Conservation (phyloP, 2,113 vertebrate species). For the Numenius arquata region DNA sequence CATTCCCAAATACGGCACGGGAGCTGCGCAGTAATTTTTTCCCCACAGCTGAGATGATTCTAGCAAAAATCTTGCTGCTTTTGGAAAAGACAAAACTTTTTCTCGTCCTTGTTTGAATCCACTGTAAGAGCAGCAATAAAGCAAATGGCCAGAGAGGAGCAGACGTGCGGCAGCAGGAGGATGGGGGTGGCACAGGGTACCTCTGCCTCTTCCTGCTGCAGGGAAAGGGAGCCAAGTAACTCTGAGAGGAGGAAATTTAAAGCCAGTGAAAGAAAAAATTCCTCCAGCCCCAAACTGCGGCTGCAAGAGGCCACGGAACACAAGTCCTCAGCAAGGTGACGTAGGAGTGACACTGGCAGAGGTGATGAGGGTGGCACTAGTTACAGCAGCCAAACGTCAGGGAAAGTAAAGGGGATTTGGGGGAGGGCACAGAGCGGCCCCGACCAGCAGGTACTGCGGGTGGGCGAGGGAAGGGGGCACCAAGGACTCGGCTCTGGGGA, state of each 20-base stretch:
- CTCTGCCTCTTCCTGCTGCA: not conserved
- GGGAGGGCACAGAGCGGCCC: not conserved
- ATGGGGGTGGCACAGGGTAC: not conserved
- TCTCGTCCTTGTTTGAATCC: not conserved
- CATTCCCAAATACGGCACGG: fast-evolving
- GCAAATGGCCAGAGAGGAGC: not conserved
- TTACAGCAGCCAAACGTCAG: not conserved
- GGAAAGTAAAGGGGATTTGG: not conserved
- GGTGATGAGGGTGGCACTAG: not conserved
- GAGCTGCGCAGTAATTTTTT: not conserved
- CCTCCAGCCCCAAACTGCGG: not conserved
- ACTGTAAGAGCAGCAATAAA: not conserved
- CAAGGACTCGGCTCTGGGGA: not conserved
- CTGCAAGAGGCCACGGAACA: not conserved
- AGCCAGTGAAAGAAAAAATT: not conserved
- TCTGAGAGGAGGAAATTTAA: not conserved
- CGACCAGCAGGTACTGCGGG: fast-evolving
- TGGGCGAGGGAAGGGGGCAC: not conserved
- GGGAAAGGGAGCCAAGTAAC: not conserved
- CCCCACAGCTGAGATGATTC: not conserved
- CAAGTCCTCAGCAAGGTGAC: fast-evolving
- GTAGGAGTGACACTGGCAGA: fast-evolving
- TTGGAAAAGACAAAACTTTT: not conserved
- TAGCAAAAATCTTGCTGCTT: not conserved
- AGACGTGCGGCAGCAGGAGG: not conserved